Evolutionary conservation across 92 coral and sea anemone genomes (phyloP).

Genomic region (Palythoa grandis): DNA sequence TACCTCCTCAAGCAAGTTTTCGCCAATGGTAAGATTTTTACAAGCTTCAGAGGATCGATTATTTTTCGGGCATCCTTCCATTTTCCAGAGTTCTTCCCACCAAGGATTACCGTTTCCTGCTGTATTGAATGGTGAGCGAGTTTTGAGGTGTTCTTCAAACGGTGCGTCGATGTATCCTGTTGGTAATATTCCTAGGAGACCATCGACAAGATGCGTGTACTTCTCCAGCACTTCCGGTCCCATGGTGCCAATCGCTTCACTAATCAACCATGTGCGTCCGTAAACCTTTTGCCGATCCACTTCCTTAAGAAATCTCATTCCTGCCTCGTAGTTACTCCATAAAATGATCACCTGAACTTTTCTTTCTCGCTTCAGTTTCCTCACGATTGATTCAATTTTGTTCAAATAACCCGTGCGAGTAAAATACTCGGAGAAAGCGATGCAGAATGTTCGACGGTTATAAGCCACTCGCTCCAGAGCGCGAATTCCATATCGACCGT

Average conservation of each 20-base stretch:
- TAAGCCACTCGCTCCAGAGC: slow-evolving; percentile 73
- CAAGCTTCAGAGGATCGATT: slow-evolving; percentile 21
- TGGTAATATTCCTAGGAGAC: slow-evolving; percentile 73
- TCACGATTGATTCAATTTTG: slow-evolving; percentile 57
- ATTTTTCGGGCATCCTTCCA: slow-evolving; percentile 9
- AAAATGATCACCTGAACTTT: slow-evolving; percentile 66
- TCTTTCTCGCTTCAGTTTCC: slow-evolving; percentile 59
- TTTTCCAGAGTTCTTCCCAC: slow-evolving; percentile 74
- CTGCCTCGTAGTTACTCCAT: slow-evolving; percentile 72
- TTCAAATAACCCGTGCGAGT: slow-evolving; percentile 65
- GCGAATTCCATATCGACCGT: slow-evolving; percentile 77
- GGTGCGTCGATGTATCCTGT: slow-evolving; percentile 32
- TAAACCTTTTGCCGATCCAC: slow-evolving; percentile 56
- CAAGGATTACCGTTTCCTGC: slow-evolving; percentile 49
- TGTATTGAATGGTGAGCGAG: slow-evolving; percentile 41
- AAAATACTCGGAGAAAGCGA: slow-evolving; percentile 75
- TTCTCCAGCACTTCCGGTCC: slow-evolving; percentile 61
- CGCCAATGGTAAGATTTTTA: slow-evolving; percentile 16
- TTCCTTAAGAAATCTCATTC: slow-evolving; percentile 66
- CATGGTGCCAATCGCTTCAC: slow-evolving; percentile 71
- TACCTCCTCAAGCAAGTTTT: slow-evolving; percentile 37
- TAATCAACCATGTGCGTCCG: slow-evolving; percentile 75
- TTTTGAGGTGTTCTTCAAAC: slow-evolving; percentile 50
- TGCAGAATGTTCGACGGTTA: slow-evolving; percentile 65
- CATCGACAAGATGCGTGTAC: slow-evolving; percentile 59